Evolutionary conservation across 1,140 invertebrate genomes (phyloP).

Genomic region (Spodoptera litura): DNA sequence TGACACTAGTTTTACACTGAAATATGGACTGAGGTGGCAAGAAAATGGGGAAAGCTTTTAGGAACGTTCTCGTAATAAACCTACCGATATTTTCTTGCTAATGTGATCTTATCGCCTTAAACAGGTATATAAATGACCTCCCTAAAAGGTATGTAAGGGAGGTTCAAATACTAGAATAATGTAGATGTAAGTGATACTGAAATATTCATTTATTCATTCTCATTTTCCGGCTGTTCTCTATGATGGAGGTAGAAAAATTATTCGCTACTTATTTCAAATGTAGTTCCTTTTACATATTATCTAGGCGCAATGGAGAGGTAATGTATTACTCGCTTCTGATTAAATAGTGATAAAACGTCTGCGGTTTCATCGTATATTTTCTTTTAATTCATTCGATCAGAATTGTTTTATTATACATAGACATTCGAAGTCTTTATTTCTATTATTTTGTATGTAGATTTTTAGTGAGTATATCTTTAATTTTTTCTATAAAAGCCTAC

Average conservation of each 20-base stretch:
- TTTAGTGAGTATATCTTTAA: background rate
- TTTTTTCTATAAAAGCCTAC: background rate
- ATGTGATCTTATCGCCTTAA: slow-evolving; percentile 44
- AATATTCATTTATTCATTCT: slow-evolving; percentile 49
- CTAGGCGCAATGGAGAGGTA: slow-evolving; percentile 19
- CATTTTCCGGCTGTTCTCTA: slow-evolving; percentile 47
- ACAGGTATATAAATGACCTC: slow-evolving; percentile 36
- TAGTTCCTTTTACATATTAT: slow-evolving; percentile 36
- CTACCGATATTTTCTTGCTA: slow-evolving; percentile 39
- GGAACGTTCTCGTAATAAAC: slow-evolving; percentile 27
- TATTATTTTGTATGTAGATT: too few species aligned
- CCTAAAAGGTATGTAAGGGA: slow-evolving; percentile 7
- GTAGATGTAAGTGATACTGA: slow-evolving; percentile 44
- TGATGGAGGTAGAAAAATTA: slow-evolving; percentile 45
- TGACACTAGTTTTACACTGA: slow-evolving; percentile 70
- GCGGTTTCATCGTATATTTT: too few species aligned
- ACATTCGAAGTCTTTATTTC: too few species aligned
- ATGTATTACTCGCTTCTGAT: slow-evolving; percentile 29
- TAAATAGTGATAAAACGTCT: background rate
- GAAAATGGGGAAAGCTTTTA: slow-evolving; percentile 45
- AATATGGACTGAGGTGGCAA: slow-evolving; percentile 57
- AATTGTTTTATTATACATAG: too few species aligned
- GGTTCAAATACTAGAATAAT: slow-evolving; percentile 43
- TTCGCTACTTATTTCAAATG: slow-evolving; percentile 48
- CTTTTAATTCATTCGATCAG: too few species aligned